Evolutionary conservation across 2,113 vertebrate species (phyloP).

Genomic region (Paralichthys olivaceus): DNA sequence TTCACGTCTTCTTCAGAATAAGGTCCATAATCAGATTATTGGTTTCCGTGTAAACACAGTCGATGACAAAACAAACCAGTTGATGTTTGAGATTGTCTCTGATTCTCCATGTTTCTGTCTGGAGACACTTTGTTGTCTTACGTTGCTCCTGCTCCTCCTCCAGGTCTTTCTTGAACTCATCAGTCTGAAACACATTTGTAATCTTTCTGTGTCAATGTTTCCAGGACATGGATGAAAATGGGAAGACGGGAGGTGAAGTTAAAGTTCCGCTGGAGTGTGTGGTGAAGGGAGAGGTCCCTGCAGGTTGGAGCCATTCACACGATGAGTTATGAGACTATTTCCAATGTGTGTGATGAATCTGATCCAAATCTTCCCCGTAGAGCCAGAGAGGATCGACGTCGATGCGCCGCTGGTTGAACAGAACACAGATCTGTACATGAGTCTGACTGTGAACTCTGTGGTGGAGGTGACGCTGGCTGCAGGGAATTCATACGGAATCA

Average conservation of each 20-base stretch:
- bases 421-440: neutral
- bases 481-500: constrained; percentile 80
- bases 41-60: too few relatives aligned
- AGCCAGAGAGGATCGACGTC: constrained; percentile 25
- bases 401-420: neutral
- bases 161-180: neutral
- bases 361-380: constrained; percentile 13
- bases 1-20: too few relatives aligned
- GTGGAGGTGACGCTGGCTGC: constrained; percentile 83
- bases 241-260: constrained; percentile 72
- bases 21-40: too few relatives aligned
- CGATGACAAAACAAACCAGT: too few relatives aligned
- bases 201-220: constrained; percentile 16
- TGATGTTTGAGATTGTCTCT: too few relatives aligned
- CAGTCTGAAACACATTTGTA: neutral
- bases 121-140: too few relatives aligned
- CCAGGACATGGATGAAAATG: constrained; percentile 82
- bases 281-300: constrained; percentile 77
- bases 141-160: neutral
- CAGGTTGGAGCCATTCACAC: constrained; percentile 64
- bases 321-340: accelerated
- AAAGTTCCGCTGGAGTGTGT: constrained; percentile 78
- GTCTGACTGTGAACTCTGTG: constrained; percentile 81
- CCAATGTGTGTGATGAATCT: neutral
- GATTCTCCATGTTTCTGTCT: neutral